Base-by-base conservation (phyloP, 2,888 invertebrate genomes). In the Hypomecis punctinalis region DNA sequence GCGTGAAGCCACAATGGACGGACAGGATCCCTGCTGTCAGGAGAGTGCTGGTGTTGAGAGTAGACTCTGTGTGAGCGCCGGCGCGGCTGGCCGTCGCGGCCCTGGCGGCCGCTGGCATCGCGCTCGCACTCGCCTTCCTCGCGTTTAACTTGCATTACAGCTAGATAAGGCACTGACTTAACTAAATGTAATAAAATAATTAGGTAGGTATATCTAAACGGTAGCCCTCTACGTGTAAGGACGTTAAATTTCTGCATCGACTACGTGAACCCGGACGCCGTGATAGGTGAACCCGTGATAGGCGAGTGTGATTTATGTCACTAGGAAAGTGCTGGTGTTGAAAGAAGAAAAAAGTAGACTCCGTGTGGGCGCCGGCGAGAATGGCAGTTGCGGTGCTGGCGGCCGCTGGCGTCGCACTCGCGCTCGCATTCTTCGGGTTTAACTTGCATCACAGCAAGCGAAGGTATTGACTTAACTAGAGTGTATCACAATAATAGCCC, bases 71-170 rank as follows among this genome's bases (percentile, higher is more conserved):
- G 63, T 96, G 97, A 79, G 95, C 96, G 23, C 94, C 95, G 0
- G 96, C 97, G 0, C 96, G 97, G 83, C 91, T 96, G 59, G 95
- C 95, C 0, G 95, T 97, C 5, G 95, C 96, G 0, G 94, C 95
- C 5, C 86, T 97, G 35, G 96, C 97, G 1, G 94, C 95, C 40
- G 91, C 96, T 56, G 97, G 97, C 3, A 96, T 97, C 43, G 94
- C 95, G 0, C 83, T 97, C 57, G 96, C 97, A 0, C 85, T 96
- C 33, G 94, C 95, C 5, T 97, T 97, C 81, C 91, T 98, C 68
- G 95, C 95, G 59, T 97, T 97, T 83, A 98, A 97, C 89, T 91
- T 97, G 72, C 96, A 96, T 86, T 97, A 97, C 82, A 95, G 97
- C 71, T 95, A 96, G 83, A 94, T 97, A 81, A 97, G 97, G 97